A percentile compares a stretch with the other conserved stretches of the same genome.
These are phyloP conservation scores for Julus scandinavius DNA, from an alignment of 2,888 invertebrate species.

Conservation along the genomic window DNA sequence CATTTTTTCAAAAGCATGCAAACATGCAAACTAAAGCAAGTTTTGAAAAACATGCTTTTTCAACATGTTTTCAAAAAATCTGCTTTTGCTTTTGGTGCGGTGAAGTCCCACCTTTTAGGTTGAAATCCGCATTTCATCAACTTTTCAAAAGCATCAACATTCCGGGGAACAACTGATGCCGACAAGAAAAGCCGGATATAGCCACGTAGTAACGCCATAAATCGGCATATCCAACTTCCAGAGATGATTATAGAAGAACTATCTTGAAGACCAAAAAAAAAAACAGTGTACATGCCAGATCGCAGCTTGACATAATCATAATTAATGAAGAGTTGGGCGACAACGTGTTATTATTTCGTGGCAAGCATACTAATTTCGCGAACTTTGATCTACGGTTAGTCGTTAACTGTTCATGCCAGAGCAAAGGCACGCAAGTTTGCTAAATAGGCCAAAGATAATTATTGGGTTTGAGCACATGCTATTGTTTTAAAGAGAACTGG, in stretches of 20 bases:
- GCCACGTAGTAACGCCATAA: neutral
- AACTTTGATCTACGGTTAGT: conserved; percentile 10
- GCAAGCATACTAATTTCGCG: conserved; percentile 11
- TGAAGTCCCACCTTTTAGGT: no score
- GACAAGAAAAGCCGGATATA: no score
- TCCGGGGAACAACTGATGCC: no score
- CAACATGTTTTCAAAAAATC: no score
- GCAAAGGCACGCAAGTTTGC: neutral
- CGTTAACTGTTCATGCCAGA: neutral
- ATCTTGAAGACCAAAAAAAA: neutral
- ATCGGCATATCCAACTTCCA: neutral
- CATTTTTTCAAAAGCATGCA: no score
- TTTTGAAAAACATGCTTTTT: no score
- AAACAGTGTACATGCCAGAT: neutral
- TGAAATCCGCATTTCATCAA: no score
- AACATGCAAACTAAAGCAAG: no score
- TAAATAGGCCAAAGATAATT: neutral
- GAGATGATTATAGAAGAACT: neutral
- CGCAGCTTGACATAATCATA: conserved; percentile 15
- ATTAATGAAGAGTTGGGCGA: conserved; percentile 28
- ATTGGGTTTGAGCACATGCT: conserved; percentile 7
- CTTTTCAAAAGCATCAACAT: no score
- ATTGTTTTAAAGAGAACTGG: neutral
- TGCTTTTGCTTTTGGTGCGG: no score
- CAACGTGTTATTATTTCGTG: conserved; percentile 28